Evolutionary conservation across 2,797 vertebrate species (phyloP).

Genomic region (Sciurus vulgaris): DNA sequence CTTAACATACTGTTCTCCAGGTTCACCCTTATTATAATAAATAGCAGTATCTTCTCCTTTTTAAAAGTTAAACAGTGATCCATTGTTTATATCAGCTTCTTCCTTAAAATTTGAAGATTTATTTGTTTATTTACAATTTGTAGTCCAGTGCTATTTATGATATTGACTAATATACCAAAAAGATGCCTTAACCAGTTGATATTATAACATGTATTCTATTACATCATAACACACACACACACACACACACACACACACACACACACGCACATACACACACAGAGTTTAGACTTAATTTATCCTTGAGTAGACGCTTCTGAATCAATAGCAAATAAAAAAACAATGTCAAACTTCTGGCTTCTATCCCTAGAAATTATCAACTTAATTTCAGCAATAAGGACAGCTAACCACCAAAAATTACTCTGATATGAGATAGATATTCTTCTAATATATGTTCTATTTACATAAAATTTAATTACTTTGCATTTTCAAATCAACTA

Average conservation of each 20-base stretch:
- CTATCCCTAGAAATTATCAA: neutral
- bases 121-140: neutral
- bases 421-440: conserved; percentile 9
- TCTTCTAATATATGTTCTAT: conserved; percentile 5
- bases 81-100: neutral
- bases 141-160: neutral
- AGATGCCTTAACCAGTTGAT: neutral
- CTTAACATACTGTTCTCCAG: neutral
- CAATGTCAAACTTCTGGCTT: neutral
- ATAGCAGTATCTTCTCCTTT: neutral
- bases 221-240: neutral
- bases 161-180: neutral
- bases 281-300: neutral
- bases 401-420: conserved; percentile 8
- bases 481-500: conserved; percentile 1
- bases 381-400: conserved; percentile 21
- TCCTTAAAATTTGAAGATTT: conserved; percentile 1
- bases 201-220: neutral
- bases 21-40: neutral
- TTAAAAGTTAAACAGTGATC: neutral
- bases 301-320: neutral
- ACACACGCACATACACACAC: neutral
- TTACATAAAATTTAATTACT: conserved; percentile 18
- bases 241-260: neutral
- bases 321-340: neutral